Evolutionary conservation across 2,888 invertebrate genomes (phyloP), one percentile per base, ranked within the genome.

Genomic region (Drosophila neotestacea): DNA sequence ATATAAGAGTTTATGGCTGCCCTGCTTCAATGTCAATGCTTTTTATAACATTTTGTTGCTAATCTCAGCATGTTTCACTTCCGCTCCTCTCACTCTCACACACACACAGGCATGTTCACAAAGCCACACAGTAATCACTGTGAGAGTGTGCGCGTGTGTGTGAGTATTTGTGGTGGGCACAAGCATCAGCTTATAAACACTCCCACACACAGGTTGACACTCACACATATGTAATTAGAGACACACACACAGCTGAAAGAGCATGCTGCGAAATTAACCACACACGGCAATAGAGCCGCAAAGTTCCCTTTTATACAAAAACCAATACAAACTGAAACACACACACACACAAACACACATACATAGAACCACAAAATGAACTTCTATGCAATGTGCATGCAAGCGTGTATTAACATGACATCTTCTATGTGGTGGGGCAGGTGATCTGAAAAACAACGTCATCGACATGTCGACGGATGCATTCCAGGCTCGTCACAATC

Each of bases 401-500:
- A 62, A 60, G 58, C 66, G 59, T 78, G 59, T 78, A 77, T 79
- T 77, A 77, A 60, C 59, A 48, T 39, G 38, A 59, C 47, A 48
- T 59, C 58, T 59, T 59, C 13, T 58, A 73, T 51, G 70, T 60
- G 47, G 42, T 50, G 59, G 59, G 32, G 55, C 76, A 91, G 91
- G 91, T 86, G 89, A 87, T 76, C 85, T 91, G 77, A 92, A 91
- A 77, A 92, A 91, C 81, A 91, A 92, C 80, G 90, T 91, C 79
- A 92, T 90, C 76, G 92, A 91, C 76, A 92, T 90, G 92, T 90
- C 87, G 48, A 89, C 82, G 73, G 90, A 88, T 73, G 90, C 89
- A 56, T 96, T 75, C 95, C 97, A 39, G 95, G 94, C 95, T 55
- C 96, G 96, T 90, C 97, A 97, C 93, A 97, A 97, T 93, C 94